Evolutionary conservation across 2,113 vertebrate genomes (phyloP), one percentile per base, ranked within the genome.

Genomic region (Alectura lathami): DNA sequence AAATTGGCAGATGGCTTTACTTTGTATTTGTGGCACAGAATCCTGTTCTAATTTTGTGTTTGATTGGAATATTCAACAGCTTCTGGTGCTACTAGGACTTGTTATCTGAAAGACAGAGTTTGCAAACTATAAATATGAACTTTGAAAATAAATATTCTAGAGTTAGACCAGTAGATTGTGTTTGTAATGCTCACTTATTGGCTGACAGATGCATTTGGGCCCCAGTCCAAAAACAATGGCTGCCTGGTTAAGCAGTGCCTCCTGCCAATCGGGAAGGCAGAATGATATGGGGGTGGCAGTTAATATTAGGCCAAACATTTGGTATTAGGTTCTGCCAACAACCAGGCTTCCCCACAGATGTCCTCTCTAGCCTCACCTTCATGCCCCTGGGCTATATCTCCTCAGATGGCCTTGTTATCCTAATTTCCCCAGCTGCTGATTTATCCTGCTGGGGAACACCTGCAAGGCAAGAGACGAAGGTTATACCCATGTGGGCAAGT

Each of bases 1-100:
- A 95, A 97, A 97, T 97, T 97, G 97, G 96, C 97, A 98, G 96
- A 98, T 98, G 97, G 97, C 83, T 97, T 97, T 97, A 95, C 97
- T 98, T 98, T 98, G 95, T 96, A 94, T 97, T 97, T 96, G 97
- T 96, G 90, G 96, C 94, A 95, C 80, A 90, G 96, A 97, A 92
- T 93, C 81, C 67, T 96, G 96, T 93, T 95, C 83, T 95, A 96
- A 97, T 97, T 97, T 97, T 97, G 87, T 93, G 92, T 96, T 96
- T 89, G 94, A 96, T 91, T 97, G 95, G 97, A 96, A 97, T 97
- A 96, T 96, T 96, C 96, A 95, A 95, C 96, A 94, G 93, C 86
- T 97, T 97, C 96, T 94, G 91, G 89, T 91, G 97, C 96, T 96
- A 88, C 96, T 98, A 97, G 93, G 95, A 97, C 91, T 95, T 93